phyloP scores from a whole-genome alignment of 2,113 vertebrate genomes.

The Channa maculata region DNA sequence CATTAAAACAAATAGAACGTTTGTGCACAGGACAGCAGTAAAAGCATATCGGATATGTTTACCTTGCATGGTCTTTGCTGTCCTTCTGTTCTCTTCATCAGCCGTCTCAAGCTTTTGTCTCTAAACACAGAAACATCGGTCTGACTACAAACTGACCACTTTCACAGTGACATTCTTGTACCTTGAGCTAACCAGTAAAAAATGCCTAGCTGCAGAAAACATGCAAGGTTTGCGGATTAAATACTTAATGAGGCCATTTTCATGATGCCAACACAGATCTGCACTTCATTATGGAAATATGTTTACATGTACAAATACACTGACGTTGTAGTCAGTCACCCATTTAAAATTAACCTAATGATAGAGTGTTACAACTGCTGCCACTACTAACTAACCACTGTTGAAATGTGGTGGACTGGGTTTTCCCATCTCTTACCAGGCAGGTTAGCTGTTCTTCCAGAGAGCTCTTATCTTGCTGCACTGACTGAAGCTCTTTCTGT shows the following conservation, averaged over 20 bases:
- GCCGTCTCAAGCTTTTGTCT: slow-evolving; percentile 85
- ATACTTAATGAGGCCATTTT: slow-evolving; percentile 48
- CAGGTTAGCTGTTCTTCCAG: slow-evolving; percentile 87
- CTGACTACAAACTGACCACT: slow-evolving; percentile 37
- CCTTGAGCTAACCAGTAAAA: slow-evolving; percentile 51
- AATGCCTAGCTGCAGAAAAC: slow-evolving; percentile 47
- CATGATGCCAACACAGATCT: slow-evolving; percentile 11
- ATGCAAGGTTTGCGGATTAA: slow-evolving; percentile 37
- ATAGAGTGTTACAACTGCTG: no score
- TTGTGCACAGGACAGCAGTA: neutral
- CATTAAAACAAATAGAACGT: neutral
- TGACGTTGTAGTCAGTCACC: no score
- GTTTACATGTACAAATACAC: no score
- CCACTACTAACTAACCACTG: no score
- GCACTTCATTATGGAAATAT: neutral
- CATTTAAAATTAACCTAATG: no score
- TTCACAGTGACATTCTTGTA: slow-evolving; percentile 54
- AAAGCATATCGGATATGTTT: slow-evolving; percentile 19
- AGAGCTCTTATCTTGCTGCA: slow-evolving; percentile 86
- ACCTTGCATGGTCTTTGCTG: slow-evolving; percentile 88
- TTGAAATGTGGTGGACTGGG: no score
- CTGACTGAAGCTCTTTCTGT: slow-evolving; percentile 86
- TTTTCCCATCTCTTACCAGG: slow-evolving; percentile 83
- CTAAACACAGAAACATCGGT: slow-evolving; percentile 78
- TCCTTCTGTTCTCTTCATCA: slow-evolving; percentile 81